Percentiles rank a stretch among this genome's conserved stretches.
phyloP scores from a whole-genome alignment of 1,140 invertebrate genomes.

The Dendrolimus kikuchii region DNA sequence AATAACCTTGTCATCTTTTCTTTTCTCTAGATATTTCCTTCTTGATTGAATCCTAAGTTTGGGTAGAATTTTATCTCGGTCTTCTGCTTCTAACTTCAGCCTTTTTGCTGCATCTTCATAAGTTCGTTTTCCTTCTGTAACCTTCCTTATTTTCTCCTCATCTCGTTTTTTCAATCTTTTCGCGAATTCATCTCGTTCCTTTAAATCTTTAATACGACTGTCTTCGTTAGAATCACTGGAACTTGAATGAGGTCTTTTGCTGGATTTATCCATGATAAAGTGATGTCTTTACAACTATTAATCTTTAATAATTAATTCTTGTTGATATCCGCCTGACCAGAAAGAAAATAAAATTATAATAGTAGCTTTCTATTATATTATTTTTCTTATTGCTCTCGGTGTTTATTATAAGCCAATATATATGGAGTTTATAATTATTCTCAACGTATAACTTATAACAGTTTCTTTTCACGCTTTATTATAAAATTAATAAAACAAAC shows the following conservation, averaged over 20 bases:
- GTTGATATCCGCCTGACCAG: too few relatives aligned
- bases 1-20: constrained; percentile 96
- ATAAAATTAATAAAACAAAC: too few relatives aligned
- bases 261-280: constrained; percentile 41
- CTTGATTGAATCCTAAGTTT: constrained; percentile 92
- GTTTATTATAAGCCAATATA: too few relatives aligned
- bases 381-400: too few relatives aligned
- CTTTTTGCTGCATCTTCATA: constrained; percentile 95
- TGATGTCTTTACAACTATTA: background rate
- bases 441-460: too few relatives aligned
- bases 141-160: constrained; percentile 89
- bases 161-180: constrained; percentile 91
- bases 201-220: constrained; percentile 83
- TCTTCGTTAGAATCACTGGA: constrained; percentile 78
- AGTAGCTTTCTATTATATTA: too few relatives aligned
- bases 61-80: constrained; percentile 89
- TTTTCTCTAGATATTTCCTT: constrained; percentile 94
- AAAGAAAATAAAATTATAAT: too few relatives aligned
- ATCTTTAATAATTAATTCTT: too few relatives aligned
- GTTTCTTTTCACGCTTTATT: too few relatives aligned
- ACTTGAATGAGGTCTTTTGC: constrained; percentile 70
- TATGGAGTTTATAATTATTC: too few relatives aligned
- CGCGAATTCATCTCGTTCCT: constrained; percentile 96
- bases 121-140: constrained; percentile 83
- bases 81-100: constrained; percentile 89